Percentiles rank a stretch among this genome's conserved stretches.
Evolutionary conservation across 2,113 vertebrate genomes (phyloP).

Genomic region (Brevimyrus niger): DNA sequence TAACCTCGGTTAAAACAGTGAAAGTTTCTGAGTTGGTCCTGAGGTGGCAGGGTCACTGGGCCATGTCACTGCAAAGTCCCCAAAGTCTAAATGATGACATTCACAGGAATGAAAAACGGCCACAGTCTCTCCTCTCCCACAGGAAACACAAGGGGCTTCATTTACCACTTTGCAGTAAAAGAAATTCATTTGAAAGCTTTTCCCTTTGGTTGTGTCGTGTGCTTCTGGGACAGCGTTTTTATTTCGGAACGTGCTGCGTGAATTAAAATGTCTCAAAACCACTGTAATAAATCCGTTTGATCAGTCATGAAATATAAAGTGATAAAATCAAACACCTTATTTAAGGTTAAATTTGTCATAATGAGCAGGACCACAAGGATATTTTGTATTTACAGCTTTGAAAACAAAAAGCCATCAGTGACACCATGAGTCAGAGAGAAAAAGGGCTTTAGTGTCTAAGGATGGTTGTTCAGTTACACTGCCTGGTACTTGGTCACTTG

Average conservation of each 20-base stretch:
- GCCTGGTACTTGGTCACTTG: background rate
- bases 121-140: background rate
- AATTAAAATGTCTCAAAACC: background rate
- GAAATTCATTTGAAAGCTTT: background rate
- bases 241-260: background rate
- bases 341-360: background rate
- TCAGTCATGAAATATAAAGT: background rate
- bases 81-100: background rate
- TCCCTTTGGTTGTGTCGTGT: background rate
- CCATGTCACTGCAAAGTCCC: background rate
- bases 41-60: background rate
- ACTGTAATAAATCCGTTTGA: background rate
- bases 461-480: background rate
- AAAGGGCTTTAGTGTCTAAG: background rate
- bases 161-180: background rate
- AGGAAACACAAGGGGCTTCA: background rate
- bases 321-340: background rate
- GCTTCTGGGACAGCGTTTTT: background rate
- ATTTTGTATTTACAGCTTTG: background rate
- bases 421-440: background rate
- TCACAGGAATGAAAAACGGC: background rate
- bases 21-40: background rate
- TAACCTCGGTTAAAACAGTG: background rate
- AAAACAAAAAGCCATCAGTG: background rate
- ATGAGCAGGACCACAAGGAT: background rate